Evolutionary conservation across 2,113 vertebrate genomes (phyloP), one percentile per base, ranked within the genome.

Genomic region (Chinchilla lanigera): DNA sequence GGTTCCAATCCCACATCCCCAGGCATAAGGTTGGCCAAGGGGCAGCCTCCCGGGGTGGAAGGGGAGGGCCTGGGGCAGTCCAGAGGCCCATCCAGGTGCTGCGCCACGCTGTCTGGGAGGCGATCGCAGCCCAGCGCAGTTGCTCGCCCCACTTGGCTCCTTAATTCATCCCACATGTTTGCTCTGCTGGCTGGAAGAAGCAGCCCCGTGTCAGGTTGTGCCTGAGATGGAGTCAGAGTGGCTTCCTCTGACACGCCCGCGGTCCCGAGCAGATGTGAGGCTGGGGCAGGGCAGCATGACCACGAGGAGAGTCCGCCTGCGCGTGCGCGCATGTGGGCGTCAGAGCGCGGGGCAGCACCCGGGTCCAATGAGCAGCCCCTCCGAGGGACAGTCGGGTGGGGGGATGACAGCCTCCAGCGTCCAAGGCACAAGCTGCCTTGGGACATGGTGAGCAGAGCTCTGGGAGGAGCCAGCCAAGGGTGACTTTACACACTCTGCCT

Each of bases 101-200:
- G 52, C 1, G 0, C 63, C 33, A 4, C 28, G 1, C n/a, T 28
- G 4, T 95, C 86, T 71, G 63, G 58, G 77, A 93, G 13, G 24
- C 24, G 0, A 22, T 24, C 14, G 8, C 75, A 58, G 82, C 84
- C 73, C 1, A 17, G n/a, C 8, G 71, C 75, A 0, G 63, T 44
- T 61, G 67, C 80, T 52, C 11, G 44, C 22, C 33, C 78, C 69
- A 41, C 54, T 90, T 90, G 80, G 35, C 65, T 80, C 56, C 71
- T 90, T 98, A 98, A 98, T 98, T 85, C 93, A 90, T 97, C 65
- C 96, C 98, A 98, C 95, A 98, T 98, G 97, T 97, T 93, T 93
- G 69, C 50, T 89, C 38, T 8, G 5, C 87, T 81, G 91, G 81
- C 85, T 87, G 77, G 85, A 82, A 60, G 95, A 52, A 83, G 80